Evolutionary conservation across 2,113 vertebrate species (phyloP).

Genomic region (Brienomyrus brachyistius): DNA sequence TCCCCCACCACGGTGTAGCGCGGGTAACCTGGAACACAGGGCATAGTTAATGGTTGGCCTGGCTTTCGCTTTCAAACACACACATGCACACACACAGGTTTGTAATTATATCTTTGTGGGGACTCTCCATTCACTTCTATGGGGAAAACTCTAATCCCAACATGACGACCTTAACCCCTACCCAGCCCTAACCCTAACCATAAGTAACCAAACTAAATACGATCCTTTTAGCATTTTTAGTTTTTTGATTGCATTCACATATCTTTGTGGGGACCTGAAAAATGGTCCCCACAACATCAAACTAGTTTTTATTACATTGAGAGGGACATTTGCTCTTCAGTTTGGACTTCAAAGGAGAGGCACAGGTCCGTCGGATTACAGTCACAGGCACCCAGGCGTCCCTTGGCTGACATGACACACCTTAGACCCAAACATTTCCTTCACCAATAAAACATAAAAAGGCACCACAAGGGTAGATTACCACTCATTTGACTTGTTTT

Average conservation of each 20-base stretch:
- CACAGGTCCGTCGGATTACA: neutral
- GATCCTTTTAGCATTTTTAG: too few species aligned
- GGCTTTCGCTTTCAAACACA: neutral
- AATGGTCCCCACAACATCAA: too few species aligned
- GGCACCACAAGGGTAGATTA: neutral
- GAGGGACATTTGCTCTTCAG: too few species aligned
- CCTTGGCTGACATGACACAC: neutral
- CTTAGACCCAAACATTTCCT: neutral
- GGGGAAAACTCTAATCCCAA: too few species aligned
- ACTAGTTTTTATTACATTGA: too few species aligned
- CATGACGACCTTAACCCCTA: too few species aligned
- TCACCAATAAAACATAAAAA: neutral
- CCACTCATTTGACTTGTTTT: neutral
- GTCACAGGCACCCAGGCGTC: neutral
- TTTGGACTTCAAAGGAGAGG: neutral
- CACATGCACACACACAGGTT: neutral
- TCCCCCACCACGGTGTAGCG: constrained; percentile 83
- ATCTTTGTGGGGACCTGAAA: too few species aligned
- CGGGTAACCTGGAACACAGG: constrained; percentile 67
- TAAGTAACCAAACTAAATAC: too few species aligned
- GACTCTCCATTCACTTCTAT: too few species aligned
- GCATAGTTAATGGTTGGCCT: neutral
- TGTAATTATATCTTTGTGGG: too few species aligned
- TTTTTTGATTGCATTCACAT: too few species aligned
- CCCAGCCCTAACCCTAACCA: too few species aligned